These are phyloP conservation scores for Coptodon rendalli DNA, from an alignment of 2,113 vertebrate species.

Conservation along the genomic window DNA sequence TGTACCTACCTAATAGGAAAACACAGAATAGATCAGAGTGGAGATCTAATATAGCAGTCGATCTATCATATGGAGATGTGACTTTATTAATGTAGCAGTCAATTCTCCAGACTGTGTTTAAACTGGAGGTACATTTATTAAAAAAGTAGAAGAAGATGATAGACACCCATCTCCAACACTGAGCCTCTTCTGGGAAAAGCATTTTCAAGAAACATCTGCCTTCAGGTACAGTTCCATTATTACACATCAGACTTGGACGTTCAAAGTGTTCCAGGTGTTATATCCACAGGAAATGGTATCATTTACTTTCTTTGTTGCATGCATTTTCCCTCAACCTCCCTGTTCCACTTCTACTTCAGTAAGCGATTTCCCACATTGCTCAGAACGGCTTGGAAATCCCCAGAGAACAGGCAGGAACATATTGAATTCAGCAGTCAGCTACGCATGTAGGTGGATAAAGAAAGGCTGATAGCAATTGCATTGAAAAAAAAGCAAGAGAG, in stretches of 20 bases:
- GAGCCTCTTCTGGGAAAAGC: neutral
- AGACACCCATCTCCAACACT: neutral
- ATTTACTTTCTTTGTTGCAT: constrained; percentile 6
- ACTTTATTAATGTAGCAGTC: neutral
- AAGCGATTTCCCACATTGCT: constrained; percentile 31
- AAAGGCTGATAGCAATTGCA: constrained; percentile 8
- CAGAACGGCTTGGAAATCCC: constrained; percentile 10
- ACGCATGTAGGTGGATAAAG: constrained; percentile 23
- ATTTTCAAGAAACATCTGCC: neutral
- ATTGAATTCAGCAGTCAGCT: constrained; percentile 28
- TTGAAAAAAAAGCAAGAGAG: neutral
- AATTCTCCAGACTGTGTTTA: neutral
- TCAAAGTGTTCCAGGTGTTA: neutral
- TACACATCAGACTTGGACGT: neutral
- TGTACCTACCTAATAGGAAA: neutral
- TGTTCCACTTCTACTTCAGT: constrained; percentile 12
- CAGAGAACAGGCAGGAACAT: neutral
- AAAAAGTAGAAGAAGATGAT: neutral
- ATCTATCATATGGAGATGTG: neutral
- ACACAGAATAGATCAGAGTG: neutral
- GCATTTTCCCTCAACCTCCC: constrained; percentile 5
- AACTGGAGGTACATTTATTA: neutral
- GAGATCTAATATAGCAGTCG: neutral
- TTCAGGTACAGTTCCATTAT: neutral
- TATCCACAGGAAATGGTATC: constrained; percentile 10